Evolutionary conservation across 2,797 vertebrate genomes (phyloP).

Genomic region (Steatocranus sp.): DNA sequence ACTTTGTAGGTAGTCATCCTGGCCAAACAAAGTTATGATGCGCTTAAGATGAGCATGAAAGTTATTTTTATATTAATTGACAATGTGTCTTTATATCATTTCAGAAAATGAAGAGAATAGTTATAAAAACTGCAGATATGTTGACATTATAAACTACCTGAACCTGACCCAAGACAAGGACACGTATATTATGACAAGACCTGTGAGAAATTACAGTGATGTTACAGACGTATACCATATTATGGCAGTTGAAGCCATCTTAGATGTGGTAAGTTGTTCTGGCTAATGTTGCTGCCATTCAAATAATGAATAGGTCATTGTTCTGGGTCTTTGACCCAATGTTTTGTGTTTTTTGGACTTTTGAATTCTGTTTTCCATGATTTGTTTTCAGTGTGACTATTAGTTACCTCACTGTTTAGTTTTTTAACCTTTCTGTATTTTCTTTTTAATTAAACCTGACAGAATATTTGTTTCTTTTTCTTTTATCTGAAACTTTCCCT

Average conservation of each 20-base stretch:
- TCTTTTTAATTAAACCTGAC: not conserved
- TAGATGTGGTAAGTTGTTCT: slow-evolving; percentile 40
- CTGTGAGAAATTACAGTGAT: slow-evolving; percentile 29
- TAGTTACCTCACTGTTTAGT: not conserved
- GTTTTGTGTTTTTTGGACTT: not conserved
- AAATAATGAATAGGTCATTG: not conserved
- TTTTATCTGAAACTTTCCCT: not conserved
- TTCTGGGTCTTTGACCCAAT: not conserved
- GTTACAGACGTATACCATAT: not conserved
- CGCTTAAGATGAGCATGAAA: not conserved
- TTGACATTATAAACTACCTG: slow-evolving; percentile 50
- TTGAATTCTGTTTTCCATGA: not conserved
- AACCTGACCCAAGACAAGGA: slow-evolving; percentile 43
- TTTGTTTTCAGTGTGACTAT: not conserved
- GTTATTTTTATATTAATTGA: not conserved
- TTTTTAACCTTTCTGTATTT: not conserved
- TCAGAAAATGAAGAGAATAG: not conserved
- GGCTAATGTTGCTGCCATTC: not conserved
- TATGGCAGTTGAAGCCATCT: slow-evolving; percentile 26
- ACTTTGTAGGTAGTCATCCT: not conserved
- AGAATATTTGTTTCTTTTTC: not conserved
- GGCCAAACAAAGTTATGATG: not conserved
- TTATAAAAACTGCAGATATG: slow-evolving; percentile 6
- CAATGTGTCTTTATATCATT: not conserved
- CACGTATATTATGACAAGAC: slow-evolving; percentile 27